Evolutionary conservation across 1,140 invertebrate species (phyloP).

Genomic region (Ladona fulva): DNA sequence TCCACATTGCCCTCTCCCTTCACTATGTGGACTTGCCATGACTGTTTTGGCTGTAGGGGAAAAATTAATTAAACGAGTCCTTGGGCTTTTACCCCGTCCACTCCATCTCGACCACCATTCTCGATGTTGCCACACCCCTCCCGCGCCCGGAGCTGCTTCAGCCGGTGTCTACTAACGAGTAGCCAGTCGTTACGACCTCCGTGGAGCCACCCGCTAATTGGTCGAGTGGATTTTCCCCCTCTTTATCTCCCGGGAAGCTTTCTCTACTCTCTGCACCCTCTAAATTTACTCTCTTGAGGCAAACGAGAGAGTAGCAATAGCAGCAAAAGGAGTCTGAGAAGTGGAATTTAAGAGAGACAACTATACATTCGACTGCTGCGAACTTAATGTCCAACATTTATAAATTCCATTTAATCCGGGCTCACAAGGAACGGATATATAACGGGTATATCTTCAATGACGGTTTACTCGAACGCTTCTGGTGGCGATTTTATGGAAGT

Average conservation of each 20-base stretch:
- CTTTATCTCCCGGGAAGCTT: neutral
- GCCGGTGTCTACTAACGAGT: neutral
- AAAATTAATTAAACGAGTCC: slow-evolving; percentile 6
- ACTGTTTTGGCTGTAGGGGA: neutral
- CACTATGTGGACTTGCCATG: no score
- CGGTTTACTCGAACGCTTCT: no score
- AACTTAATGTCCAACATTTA: no score
- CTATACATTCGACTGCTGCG: no score
- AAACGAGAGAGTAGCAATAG: no score
- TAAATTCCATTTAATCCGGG: no score
- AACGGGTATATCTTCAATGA: no score
- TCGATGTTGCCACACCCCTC: neutral
- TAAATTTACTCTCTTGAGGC: no score
- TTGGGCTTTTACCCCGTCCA: neutral
- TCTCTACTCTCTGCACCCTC: neutral
- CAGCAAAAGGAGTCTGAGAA: no score
- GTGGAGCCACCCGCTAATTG: neutral
- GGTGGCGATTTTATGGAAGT: no score
- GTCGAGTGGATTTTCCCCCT: neutral
- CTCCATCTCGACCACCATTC: neutral
- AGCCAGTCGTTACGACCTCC: neutral
- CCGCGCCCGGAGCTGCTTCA: neutral
- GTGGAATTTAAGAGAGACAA: no score
- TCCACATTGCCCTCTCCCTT: neutral
- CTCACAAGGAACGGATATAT: no score